These are phyloP conservation scores for Ericerus pela DNA, from an alignment of 1,140 invertebrate species.

Conservation along the genomic window DNA sequence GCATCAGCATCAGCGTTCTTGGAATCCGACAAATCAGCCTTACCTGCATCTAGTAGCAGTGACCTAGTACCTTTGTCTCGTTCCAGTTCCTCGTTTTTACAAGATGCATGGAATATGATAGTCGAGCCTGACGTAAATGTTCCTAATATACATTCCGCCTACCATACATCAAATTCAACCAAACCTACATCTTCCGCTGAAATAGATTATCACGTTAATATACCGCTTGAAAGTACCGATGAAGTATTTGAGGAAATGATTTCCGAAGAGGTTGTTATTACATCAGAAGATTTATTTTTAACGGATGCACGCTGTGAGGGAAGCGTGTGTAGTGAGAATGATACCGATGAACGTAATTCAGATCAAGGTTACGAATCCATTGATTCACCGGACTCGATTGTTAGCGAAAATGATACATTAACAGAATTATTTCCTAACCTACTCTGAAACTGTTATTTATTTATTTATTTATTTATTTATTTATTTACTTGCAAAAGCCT, in stretches of 20 bases:
- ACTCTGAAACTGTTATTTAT: slow-evolving; percentile 17
- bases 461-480: no score
- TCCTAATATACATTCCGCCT: not conserved
- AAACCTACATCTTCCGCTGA: not conserved
- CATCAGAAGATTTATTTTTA: not conserved
- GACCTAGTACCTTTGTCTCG: not conserved
- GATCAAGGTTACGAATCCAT: slow-evolving; percentile 22
- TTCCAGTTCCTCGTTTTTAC: not conserved
- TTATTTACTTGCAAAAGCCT: no score
- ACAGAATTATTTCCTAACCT: slow-evolving; percentile 19
- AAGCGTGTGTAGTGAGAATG: not conserved
- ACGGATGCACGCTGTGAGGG: not conserved
- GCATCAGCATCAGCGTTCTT: not conserved
- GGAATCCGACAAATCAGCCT: not conserved
- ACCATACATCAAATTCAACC: not conserved
- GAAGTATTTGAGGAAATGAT: not conserved
- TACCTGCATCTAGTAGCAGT: not conserved
- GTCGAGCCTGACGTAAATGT: not conserved
- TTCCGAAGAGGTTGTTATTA: not conserved
- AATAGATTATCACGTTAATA: not conserved
- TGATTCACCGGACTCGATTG: slow-evolving; percentile 20
- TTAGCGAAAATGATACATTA: slow-evolving; percentile 10
- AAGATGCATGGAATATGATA: slow-evolving; percentile 1
- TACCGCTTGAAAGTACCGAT: no score
- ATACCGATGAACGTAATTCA: slow-evolving; percentile 15